A percentile compares a stretch with the other conserved stretches of the same genome.
Conservation (phyloP, 53 echinoderm and acorn worm species). For the Crossaster papposus region DNA sequence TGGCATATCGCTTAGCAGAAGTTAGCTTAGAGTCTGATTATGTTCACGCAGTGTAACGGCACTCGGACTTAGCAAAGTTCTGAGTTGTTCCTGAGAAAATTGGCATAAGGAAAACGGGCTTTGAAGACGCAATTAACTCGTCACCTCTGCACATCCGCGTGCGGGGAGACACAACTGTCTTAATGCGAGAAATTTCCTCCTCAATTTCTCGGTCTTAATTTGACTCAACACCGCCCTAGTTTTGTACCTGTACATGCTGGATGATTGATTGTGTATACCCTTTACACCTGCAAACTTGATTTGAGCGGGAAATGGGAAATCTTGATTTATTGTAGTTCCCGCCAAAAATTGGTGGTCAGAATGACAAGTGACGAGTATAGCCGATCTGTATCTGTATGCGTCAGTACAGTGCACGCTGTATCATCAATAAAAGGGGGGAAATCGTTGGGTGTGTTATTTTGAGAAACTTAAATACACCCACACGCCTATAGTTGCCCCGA, state of each 20-base stretch:
- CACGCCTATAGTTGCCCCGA: background rate
- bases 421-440: background rate
- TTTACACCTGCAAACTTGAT: constrained; percentile 19
- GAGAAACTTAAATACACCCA: background rate
- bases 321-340: constrained; percentile 37
- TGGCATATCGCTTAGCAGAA: too few relatives aligned
- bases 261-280: constrained; percentile 29
- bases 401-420: background rate
- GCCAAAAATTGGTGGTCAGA: background rate
- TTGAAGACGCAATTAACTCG: constrained; percentile 18
- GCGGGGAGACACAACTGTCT: constrained; percentile 15
- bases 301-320: constrained; percentile 38
- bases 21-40: too few relatives aligned
- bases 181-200: constrained; percentile 48
- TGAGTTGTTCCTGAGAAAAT: background rate
- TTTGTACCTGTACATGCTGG: background rate
- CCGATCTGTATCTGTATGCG: background rate
- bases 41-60: too few relatives aligned
- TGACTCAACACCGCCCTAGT: background rate
- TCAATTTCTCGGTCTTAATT: constrained; percentile 1
- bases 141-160: background rate
- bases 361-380: background rate
- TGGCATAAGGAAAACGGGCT: constrained; percentile 9
- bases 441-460: background rate
- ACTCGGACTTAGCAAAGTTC: background rate